Evolutionary conservation across 2,113 vertebrate genomes (phyloP).

Genomic region (Nothocercus nigrocapillus): DNA sequence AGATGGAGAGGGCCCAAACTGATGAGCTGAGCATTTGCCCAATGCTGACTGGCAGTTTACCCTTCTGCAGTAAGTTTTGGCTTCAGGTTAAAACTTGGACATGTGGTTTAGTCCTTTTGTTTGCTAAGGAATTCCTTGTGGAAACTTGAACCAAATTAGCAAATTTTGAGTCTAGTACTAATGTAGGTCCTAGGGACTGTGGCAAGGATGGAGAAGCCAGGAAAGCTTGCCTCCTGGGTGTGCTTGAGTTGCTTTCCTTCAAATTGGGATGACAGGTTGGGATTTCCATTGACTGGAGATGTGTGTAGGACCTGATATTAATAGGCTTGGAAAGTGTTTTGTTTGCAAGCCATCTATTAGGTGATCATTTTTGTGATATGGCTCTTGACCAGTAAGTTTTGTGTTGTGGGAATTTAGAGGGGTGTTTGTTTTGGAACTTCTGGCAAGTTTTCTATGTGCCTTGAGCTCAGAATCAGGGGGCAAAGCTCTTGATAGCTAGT

Average conservation of each 20-base stretch:
- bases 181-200: background rate
- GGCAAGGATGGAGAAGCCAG: background rate
- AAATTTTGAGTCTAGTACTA: background rate
- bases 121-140: background rate
- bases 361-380: background rate
- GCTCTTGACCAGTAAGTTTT: background rate
- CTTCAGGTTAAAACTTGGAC: background rate
- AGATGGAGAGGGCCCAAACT: background rate
- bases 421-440: background rate
- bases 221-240: accelerated
- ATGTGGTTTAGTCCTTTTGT: background rate
- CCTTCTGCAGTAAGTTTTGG: background rate
- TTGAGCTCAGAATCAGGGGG: background rate
- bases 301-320: background rate
- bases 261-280: background rate
- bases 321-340: background rate
- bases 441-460: background rate
- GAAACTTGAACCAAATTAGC: background rate
- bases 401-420: background rate
- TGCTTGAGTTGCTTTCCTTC: too few relatives aligned
- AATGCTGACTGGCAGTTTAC: background rate
- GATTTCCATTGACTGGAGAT: background rate
- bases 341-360: background rate
- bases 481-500: background rate
- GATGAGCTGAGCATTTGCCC: background rate